A percentile compares a stretch with the other conserved stretches of the same genome.
Conservation (phyloP, 2,888 invertebrate genomes). For the Nysson spinosus region DNA sequence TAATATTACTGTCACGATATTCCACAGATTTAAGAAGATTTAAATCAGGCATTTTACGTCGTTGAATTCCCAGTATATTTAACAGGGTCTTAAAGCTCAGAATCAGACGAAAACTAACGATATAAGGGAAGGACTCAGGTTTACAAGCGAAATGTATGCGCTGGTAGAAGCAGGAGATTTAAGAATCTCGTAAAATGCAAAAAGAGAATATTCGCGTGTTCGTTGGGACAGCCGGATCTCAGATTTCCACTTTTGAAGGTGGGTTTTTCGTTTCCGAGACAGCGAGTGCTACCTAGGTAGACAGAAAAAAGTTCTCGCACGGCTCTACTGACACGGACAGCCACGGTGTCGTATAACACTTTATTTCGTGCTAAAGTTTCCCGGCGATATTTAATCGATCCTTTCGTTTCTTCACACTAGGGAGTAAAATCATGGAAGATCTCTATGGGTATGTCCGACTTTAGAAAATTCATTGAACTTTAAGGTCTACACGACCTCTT, state of each 20-base stretch:
- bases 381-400: conserved; percentile 65
- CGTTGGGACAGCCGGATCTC: conserved; percentile 62
- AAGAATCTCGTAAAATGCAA: conserved; percentile 37
- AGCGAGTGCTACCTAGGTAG: conserved; percentile 48
- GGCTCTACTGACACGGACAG: conserved; percentile 34
- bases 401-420: conserved; percentile 14
- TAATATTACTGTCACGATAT: too few relatives aligned
- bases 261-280: conserved; percentile 41
- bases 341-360: conserved; percentile 70
- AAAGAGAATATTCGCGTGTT: conserved; percentile 21
- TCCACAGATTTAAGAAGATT: too few relatives aligned
- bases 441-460: not conserved
- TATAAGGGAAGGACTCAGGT: too few relatives aligned
- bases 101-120: too few relatives aligned
- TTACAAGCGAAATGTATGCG: too few relatives aligned
- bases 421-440: conserved; percentile 11
- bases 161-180: too few relatives aligned
- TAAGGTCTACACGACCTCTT: not conserved
- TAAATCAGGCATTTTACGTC: too few relatives aligned
- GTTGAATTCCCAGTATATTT: too few relatives aligned
- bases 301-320: conserved; percentile 30
- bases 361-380: conserved; percentile 71
- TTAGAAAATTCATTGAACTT: not conserved
- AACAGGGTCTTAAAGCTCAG: too few relatives aligned
- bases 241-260: conserved; percentile 66